phyloP scores from a whole-genome alignment of 1,140 invertebrate genomes.

The Holcopasites calliopsidis region DNA sequence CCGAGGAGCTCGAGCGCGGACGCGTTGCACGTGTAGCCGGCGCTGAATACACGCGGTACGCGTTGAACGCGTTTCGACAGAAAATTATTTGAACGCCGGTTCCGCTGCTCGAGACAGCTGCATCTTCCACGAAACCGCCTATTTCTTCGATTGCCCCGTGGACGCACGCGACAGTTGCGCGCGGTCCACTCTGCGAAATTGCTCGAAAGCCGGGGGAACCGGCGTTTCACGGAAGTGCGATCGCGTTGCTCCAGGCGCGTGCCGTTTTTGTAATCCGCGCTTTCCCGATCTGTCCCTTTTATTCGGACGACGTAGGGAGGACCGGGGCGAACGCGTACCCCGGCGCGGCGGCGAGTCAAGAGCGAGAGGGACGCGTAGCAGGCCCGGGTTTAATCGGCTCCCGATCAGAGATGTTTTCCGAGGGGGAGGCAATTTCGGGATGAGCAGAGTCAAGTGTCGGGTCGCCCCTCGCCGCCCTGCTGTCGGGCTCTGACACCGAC shows the following conservation, averaged over 20 bases:
- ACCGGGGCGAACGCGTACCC: not conserved
- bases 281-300: not conserved
- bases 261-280: slow-evolving; percentile 23
- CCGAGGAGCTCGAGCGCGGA: too few relatives aligned
- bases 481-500: slow-evolving; percentile 15
- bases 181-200: slow-evolving; percentile 4
- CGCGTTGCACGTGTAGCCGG: too few relatives aligned
- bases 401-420: slow-evolving; percentile 48
- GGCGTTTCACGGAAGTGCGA: not conserved
- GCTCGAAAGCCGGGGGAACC: not conserved
- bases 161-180: not conserved
- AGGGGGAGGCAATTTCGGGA: slow-evolving; percentile 39
- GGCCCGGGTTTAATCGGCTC: slow-evolving; percentile 45
- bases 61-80: slow-evolving; percentile 14
- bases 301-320: not conserved
- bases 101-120: not conserved
- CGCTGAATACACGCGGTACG: too few relatives aligned
- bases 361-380: not conserved
- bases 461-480: slow-evolving; percentile 36
- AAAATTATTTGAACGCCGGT: slow-evolving; percentile 12
- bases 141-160: not conserved
- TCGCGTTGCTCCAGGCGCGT: not conserved
- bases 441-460: slow-evolving; percentile 73
- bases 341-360: too few relatives aligned
- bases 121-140: not conserved